Evolutionary conservation across 1,140 invertebrate genomes (phyloP).

Genomic region (Pogonomyrmex barbatus): DNA sequence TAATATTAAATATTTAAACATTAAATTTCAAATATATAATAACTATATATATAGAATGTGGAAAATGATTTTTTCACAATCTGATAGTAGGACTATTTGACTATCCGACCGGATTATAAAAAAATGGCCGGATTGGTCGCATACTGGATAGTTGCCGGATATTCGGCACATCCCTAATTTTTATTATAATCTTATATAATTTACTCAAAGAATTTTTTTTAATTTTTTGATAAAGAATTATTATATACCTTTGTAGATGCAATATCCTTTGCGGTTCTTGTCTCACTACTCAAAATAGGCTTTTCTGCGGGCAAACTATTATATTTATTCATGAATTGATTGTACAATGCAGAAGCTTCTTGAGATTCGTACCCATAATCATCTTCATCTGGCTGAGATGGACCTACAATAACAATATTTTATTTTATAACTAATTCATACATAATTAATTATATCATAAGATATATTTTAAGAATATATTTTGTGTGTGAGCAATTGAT

Average conservation of each 20-base stretch:
- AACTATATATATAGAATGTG: too few species aligned
- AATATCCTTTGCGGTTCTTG: constrained; percentile 85
- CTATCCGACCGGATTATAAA: too few species aligned
- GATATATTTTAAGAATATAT: background rate
- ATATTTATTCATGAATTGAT: constrained; percentile 94
- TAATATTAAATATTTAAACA: too few species aligned
- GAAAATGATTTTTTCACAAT: too few species aligned
- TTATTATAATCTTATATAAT: background rate
- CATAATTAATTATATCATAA: background rate
- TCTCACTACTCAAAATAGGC: constrained; percentile 80
- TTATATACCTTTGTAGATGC: constrained; percentile 85
- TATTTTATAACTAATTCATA: background rate
- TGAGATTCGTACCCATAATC: constrained; percentile 96
- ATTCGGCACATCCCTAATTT: too few species aligned
- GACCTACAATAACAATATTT: constrained; percentile 83
- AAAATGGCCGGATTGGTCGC: too few species aligned
- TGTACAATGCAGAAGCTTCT: constrained; percentile 92
- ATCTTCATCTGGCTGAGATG: constrained; percentile 94
- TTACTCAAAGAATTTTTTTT: background rate
- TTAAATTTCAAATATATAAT: too few species aligned
- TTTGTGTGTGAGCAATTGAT: constrained; percentile 5
- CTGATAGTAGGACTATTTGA: too few species aligned
- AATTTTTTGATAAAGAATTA: background rate
- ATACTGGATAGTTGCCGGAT: too few species aligned
- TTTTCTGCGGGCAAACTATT: constrained; percentile 90